Base-by-base conservation (phyloP, 2,113 vertebrate genomes). In the Thunnus thynnus region DNA sequence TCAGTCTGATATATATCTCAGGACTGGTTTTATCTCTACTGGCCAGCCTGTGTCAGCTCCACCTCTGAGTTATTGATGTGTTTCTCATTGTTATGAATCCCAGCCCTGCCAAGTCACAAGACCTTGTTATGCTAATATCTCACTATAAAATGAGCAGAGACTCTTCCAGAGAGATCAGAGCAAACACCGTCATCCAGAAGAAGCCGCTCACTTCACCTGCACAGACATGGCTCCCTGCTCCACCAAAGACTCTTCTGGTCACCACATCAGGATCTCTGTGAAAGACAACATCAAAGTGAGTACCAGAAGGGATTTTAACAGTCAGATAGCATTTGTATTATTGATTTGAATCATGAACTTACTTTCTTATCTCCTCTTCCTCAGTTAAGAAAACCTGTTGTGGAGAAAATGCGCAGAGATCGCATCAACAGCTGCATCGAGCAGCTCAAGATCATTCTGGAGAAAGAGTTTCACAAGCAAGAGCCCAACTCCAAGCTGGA, bases 321-420 rank as follows among this genome's bases (percentile, higher is more conserved):
- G 4, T 52, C 7, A 54, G 4, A 16, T 44, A 41, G 36, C 36
- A 41, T 41, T 7, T 41, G 36, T 25, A 4, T 12, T 48, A 48
- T 8, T 32, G 32, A 20, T 10, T 67, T 57, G 3, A 75, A 57
- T 32, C 0, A 1, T 64, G 5, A 79, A 32, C 75, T 92, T 12
- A 92, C 54, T 13, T 10, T 30, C 2, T 13, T 5, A 2, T 67
- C 46, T 76, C 5, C 64, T 63, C 58, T 77, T 54, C 63, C 66
- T 0, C 90, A 98, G 97, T 73, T 97, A 80, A 96, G 96, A 83
- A 98, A 97, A 83, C 96, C 96, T 0, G 67, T 95, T 32, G 96
- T 97, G 85, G 97, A 98, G 89, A 98, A 97, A 73, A 96, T 96
- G 96, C 96, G 96, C 46, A 85, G 96, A 55, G 96, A 97, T 74